phyloP scores from a whole-genome alignment of 1,140 invertebrate species.

The Atta colombica region DNA sequence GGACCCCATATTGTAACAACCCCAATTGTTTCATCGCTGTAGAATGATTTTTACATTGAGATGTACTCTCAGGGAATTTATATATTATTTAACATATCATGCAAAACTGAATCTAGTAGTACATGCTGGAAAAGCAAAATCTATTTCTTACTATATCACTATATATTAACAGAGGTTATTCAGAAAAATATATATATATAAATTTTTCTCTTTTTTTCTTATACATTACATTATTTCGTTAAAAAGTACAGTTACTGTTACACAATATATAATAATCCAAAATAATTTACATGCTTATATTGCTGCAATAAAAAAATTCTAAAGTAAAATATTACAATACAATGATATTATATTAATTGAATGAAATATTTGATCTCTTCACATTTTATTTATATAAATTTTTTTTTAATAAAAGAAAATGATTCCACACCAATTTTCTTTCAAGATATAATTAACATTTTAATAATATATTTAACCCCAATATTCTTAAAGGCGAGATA shows the following conservation, averaged over 20 bases:
- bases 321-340: background rate
- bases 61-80: constrained; percentile 60
- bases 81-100: constrained; percentile 74
- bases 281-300: constrained; percentile 8
- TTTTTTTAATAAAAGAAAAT: background rate
- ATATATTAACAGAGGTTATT: background rate
- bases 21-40: constrained; percentile 73
- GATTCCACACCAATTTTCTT: background rate
- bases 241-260: background rate
- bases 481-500: background rate
- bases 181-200: background rate
- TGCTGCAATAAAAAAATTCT: background rate
- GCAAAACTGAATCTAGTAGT: constrained; percentile 70
- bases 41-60: constrained; percentile 73
- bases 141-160: constrained; percentile 25
- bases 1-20: constrained; percentile 79
- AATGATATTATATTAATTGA: background rate
- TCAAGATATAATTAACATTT: constrained; percentile 18
- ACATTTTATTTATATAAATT: background rate
- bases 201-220: background rate
- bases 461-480: background rate
- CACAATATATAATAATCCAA: background rate
- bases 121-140: constrained; percentile 66
- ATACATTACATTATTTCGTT: background rate
- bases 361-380: background rate